Evolutionary conservation across 2,113 vertebrate genomes (phyloP).

Genomic region (Phasianus colchicus): DNA sequence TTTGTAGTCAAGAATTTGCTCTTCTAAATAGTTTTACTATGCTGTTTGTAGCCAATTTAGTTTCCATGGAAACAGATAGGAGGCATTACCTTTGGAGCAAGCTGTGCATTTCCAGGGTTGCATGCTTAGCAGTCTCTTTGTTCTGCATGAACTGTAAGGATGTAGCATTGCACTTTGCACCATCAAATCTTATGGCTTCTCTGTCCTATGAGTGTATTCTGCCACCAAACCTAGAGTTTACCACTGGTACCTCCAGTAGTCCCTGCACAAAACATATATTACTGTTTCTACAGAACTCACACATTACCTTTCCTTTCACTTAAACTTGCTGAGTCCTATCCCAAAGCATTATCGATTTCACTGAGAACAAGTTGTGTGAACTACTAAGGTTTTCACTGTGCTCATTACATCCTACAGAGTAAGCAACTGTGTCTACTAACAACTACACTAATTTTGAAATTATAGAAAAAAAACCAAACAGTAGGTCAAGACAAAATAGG

Average conservation of each 20-base stretch:
- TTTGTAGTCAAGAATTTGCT: no score
- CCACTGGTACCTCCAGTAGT: background rate
- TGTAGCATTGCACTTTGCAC: background rate
- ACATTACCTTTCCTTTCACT: background rate
- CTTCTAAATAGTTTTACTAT: no score
- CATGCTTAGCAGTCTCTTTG: background rate
- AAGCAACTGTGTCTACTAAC: background rate
- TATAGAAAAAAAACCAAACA: slow-evolving; percentile 3
- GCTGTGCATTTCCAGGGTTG: background rate
- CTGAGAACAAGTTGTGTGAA: background rate
- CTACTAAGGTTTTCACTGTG: background rate
- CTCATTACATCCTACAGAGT: background rate
- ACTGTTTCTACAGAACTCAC: background rate
- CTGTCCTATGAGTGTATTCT: background rate
- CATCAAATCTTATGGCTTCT: background rate
- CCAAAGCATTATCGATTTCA: background rate
- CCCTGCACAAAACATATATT: background rate
- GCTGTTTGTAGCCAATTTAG: no score
- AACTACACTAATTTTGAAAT: background rate
- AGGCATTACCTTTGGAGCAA: no score
- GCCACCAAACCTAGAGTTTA: background rate
- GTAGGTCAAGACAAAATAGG: background rate
- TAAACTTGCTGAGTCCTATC: background rate
- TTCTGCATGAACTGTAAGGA: background rate
- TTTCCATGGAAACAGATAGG: no score